Evolutionary conservation across 2,888 invertebrate genomes (phyloP).

Genomic region (Anthrax anthrax): DNA sequence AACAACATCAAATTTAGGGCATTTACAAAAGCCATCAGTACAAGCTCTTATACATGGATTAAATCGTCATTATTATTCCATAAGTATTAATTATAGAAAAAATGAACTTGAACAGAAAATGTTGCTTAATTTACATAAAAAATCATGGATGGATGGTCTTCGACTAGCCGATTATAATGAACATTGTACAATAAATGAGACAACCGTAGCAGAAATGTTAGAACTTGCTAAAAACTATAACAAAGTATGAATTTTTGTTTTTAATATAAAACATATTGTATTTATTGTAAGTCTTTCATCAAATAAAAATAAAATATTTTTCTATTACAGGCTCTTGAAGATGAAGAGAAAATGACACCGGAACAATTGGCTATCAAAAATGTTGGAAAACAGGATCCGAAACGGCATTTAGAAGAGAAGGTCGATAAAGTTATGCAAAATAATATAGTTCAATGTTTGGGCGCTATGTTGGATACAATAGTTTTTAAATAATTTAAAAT

Average conservation of each 20-base stretch:
- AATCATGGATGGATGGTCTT: constrained; percentile 96
- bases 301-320: neutral
- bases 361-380: constrained; percentile 99
- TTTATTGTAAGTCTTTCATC: constrained; percentile 1
- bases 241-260: constrained; percentile 51
- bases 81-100: constrained; percentile 98
- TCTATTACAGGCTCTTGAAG: constrained; percentile 60
- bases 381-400: constrained; percentile 98
- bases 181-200: constrained; percentile 86
- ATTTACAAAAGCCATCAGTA: constrained; percentile 96
- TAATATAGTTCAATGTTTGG: constrained; percentile 95
- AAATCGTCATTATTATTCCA: constrained; percentile 98
- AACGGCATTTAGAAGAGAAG: constrained; percentile 97
- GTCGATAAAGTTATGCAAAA: constrained; percentile 93
- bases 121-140: constrained; percentile 95
- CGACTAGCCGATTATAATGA: constrained; percentile 82
- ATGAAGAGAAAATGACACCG: constrained; percentile 98
- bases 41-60: constrained; percentile 98
- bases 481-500: constrained; percentile 58
- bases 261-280: no score
- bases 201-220: constrained; percentile 89
- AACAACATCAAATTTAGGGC: constrained; percentile 96
- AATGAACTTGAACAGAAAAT: constrained; percentile 99
- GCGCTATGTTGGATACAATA: constrained; percentile 89
- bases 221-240: constrained; percentile 96